Base-by-base conservation (phyloP, 1,140 invertebrate species). In the Vanessa tameamea region DNA sequence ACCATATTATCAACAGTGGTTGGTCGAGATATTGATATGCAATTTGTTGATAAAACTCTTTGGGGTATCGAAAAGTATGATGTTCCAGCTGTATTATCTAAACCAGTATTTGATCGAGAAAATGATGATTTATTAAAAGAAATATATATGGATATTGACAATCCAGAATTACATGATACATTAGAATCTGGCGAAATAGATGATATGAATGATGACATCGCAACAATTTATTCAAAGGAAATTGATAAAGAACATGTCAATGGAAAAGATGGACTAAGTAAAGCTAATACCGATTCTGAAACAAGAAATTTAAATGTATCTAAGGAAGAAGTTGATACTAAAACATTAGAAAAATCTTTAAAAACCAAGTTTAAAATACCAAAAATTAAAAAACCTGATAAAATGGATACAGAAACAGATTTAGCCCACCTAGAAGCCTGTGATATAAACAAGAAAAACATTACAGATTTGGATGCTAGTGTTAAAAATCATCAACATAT, bases 71-170 rank as follows among this genome's bases (percentile, higher is more conserved):
- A 73, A 64, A 76, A 78, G 57, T 67, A 82, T 20, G 47, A 78
- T 23, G 61, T 87, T 31, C 84, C 88, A 37, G 70, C 76, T 64
- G 78, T 79, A 63, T 78, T 88, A 66, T 61, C 59, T 37, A 76
- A 74, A 68, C 81, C 83, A 51, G 55, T 50, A n/a, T 11, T 37
- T 48, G 47, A 26, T 31, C 37, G 66, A 51, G 67, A 73, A 59
- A 69, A 7, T 67, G 79, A 85, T 23, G 64, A 82, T 63, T 47
- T 75, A 20, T 72, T 82, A 37, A 82, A 82, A 68, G 69, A 84
- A 51, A 74, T 85, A 47, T 85, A 84, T 73, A 78, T 70, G 69
- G 78, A 84, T 71, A 79, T 84, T 63, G 78, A 86, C 51, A 80
- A 83, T 74, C 68, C 79, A 59, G 53, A 64, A 48, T 66, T 72